phyloP scores from a whole-genome alignment of 2,888 invertebrate genomes.

The Ochropleura plecta region DNA sequence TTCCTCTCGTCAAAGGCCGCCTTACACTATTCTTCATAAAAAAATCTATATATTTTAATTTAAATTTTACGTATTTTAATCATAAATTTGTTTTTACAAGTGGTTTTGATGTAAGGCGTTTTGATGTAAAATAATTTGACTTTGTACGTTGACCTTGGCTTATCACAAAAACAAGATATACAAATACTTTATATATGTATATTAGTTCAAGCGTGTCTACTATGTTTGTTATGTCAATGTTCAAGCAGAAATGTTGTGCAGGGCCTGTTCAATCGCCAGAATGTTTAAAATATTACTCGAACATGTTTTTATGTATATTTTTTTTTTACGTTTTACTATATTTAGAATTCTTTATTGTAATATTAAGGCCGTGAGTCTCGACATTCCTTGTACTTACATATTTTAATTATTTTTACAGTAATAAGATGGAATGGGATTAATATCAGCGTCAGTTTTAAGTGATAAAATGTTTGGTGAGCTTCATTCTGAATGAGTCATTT shows the following conservation, averaged over 20 bases:
- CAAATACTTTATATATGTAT: background rate
- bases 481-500: conserved; percentile 20
- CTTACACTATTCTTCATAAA: background rate
- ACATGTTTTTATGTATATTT: background rate
- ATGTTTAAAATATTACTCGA: conserved; percentile 4
- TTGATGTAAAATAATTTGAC: conserved; percentile 9
- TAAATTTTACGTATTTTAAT: background rate
- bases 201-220: background rate
- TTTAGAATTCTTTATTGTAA: conserved; percentile 5
- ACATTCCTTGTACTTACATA: conserved; percentile 60
- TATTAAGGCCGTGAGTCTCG: background rate
- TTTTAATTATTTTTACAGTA: conserved; percentile 47
- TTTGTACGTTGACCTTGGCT: background rate
- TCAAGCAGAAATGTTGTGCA: background rate
- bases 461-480: conserved; percentile 23
- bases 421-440: conserved; percentile 21
- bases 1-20: background rate
- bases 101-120: background rate
- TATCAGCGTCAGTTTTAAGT: conserved; percentile 11
- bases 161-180: background rate
- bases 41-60: background rate
- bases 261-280: background rate
- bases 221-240: background rate
- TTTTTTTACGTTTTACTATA: background rate
- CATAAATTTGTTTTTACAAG: background rate